Conservation (phyloP, 2,888 invertebrate species). For the Magallana nippona region DNA sequence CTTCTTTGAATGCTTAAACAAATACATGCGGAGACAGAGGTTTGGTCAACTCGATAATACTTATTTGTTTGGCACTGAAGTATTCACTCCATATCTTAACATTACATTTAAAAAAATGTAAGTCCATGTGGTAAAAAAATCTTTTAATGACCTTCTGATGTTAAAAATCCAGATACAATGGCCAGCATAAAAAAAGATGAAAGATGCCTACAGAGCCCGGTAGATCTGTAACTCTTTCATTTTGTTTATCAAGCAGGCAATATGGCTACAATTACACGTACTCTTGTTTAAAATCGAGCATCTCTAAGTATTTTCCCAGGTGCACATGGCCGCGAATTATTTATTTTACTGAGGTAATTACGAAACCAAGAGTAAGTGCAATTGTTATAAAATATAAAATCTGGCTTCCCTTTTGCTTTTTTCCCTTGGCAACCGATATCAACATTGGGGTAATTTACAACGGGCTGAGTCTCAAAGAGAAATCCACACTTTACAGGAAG, state of each 20-base stretch:
- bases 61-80: too few relatives aligned
- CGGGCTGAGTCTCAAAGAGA: not conserved
- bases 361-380: slow-evolving; percentile 19
- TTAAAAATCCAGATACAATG: slow-evolving; percentile 17
- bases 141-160: not conserved
- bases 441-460: slow-evolving; percentile 20
- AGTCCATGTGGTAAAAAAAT: not conserved
- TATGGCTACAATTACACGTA: slow-evolving; percentile 23
- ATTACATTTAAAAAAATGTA: too few relatives aligned
- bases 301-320: slow-evolving; percentile 25
- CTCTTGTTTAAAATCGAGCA: slow-evolving; percentile 22
- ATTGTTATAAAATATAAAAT: slow-evolving; percentile 33
- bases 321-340: slow-evolving; percentile 18
- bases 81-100: too few relatives aligned
- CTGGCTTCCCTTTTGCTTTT: not conserved
- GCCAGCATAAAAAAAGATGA: slow-evolving; percentile 19
- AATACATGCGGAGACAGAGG: too few relatives aligned
- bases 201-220: not conserved
- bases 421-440: slow-evolving; percentile 24
- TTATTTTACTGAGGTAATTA: slow-evolving; percentile 32
- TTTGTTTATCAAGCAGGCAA: slow-evolving; percentile 31
- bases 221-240: slow-evolving; percentile 17
- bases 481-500: not conserved
- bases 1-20: too few relatives aligned
- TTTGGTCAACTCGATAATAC: too few relatives aligned